These are phyloP conservation scores for Eristalis pertinax DNA, from an alignment of 2,888 invertebrate genomes.

Conservation along the genomic window DNA sequence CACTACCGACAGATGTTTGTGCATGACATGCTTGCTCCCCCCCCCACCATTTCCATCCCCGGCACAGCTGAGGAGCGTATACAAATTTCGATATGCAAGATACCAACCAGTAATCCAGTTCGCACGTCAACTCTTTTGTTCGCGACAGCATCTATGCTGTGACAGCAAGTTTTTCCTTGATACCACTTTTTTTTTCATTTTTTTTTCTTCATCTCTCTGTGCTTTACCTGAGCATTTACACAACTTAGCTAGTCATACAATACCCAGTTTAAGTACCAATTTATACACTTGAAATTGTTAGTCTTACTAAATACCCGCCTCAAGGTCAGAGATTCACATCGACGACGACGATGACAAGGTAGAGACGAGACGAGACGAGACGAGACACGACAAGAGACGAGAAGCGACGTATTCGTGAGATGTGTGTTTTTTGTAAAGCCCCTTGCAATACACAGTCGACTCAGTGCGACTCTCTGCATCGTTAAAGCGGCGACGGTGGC, in stretches of 20 bases:
- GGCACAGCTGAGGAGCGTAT: not conserved
- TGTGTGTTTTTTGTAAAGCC: constrained; percentile 14
- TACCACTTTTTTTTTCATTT: constrained; percentile 14
- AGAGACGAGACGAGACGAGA: not conserved
- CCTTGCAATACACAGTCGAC: constrained; percentile 41
- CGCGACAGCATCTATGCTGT: constrained; percentile 1
- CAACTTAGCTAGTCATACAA: constrained; percentile 41
- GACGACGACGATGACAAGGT: not conserved
- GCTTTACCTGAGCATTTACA: constrained; percentile 21
- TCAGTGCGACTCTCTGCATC: constrained; percentile 35
- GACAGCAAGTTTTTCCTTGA: constrained; percentile 29
- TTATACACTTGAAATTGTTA: constrained; percentile 38
- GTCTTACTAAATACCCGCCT: constrained; percentile 33
- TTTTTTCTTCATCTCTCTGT: not conserved
- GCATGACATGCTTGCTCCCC: constrained; percentile 42
- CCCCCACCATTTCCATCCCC: not conserved
- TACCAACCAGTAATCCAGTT: not conserved
- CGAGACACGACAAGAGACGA: not conserved
- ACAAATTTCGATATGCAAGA: constrained; percentile 20
- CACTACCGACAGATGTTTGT: not conserved
- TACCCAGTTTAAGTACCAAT: constrained; percentile 42
- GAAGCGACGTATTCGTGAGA: not conserved
- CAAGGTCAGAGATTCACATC: constrained; percentile 61
- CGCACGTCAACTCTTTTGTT: constrained; percentile 58
- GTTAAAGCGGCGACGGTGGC: constrained; percentile 14